These are phyloP conservation scores for Microchrysa polita DNA, from an alignment of 2,888 invertebrate species.

Conservation along the genomic window DNA sequence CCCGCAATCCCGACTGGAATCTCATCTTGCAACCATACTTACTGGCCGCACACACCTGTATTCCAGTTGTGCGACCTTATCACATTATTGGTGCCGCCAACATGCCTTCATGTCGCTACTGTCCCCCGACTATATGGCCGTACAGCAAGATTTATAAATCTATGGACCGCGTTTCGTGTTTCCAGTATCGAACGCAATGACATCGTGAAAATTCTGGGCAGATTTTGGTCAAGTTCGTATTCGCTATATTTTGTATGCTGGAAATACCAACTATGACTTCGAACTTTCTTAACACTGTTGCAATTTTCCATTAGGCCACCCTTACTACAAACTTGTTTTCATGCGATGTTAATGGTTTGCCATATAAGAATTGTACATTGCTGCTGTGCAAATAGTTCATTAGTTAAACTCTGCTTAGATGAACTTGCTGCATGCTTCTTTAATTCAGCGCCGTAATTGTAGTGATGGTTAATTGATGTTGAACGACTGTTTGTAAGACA, in stretches of 20 bases:
- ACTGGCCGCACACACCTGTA: neutral
- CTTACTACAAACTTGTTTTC: neutral
- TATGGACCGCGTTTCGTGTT: neutral
- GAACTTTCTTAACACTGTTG: neutral
- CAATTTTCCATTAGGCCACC: slow-evolving; percentile 14
- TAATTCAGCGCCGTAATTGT: neutral
- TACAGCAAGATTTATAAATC: neutral
- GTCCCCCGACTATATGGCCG: slow-evolving; percentile 15
- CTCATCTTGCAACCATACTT: neutral
- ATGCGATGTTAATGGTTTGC: slow-evolving; percentile 11
- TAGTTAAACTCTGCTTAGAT: neutral
- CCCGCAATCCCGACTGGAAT: neutral
- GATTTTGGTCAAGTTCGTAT: neutral
- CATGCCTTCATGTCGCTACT: slow-evolving; percentile 17
- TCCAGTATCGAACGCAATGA: slow-evolving; percentile 30
- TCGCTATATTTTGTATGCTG: neutral
- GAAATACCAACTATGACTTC: neutral
- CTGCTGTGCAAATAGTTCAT: slow-evolving; percentile 7
- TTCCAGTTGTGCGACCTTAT: neutral
- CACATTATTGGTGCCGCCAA: slow-evolving; percentile 13
- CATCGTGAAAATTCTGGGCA: neutral
- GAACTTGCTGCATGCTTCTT: neutral
- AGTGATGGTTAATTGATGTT: neutral
- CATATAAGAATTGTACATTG: neutral
- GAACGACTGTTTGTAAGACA: no score